Conservation (phyloP, 2,113 vertebrate genomes). For the Diglossa brunneiventris region DNA sequence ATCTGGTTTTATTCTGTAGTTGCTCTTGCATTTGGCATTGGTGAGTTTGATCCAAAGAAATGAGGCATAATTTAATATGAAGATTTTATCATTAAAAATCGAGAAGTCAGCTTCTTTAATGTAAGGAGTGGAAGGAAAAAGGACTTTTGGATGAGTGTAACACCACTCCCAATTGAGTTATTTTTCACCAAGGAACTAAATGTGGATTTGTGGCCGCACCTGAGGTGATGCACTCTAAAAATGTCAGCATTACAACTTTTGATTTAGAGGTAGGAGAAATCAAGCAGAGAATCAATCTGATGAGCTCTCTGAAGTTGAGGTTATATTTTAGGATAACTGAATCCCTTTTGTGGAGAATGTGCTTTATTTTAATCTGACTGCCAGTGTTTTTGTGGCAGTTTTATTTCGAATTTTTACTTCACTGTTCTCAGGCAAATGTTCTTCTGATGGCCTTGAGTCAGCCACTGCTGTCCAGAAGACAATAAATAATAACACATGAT, state of each 20-base stretch:
- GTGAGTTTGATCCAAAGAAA: neutral
- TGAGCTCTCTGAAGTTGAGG: neutral
- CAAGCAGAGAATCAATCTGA: neutral
- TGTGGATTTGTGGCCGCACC: neutral
- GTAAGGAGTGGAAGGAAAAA: neutral
- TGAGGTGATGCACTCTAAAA: neutral
- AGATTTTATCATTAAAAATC: neutral
- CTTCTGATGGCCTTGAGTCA: neutral
- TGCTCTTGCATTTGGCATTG: neutral
- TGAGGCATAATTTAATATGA: neutral
- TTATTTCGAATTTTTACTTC: neutral
- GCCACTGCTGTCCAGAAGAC: neutral
- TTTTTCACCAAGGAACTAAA: neutral
- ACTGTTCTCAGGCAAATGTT: neutral
- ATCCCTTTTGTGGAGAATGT: neutral
- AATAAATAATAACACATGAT: slow-evolving; percentile 25
- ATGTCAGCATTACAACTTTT: neutral
- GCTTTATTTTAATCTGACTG: neutral
- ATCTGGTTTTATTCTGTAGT: neutral
- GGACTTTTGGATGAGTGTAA: neutral
- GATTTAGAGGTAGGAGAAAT: neutral
- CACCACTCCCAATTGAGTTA: neutral
- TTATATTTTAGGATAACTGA: neutral
- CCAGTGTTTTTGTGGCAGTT: neutral
- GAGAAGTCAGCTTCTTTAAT: neutral